A percentile compares a stretch with the other conserved stretches of the same genome.
phyloP scores from a whole-genome alignment of 2,888 invertebrate genomes.

The Thymelicus lineola region DNA sequence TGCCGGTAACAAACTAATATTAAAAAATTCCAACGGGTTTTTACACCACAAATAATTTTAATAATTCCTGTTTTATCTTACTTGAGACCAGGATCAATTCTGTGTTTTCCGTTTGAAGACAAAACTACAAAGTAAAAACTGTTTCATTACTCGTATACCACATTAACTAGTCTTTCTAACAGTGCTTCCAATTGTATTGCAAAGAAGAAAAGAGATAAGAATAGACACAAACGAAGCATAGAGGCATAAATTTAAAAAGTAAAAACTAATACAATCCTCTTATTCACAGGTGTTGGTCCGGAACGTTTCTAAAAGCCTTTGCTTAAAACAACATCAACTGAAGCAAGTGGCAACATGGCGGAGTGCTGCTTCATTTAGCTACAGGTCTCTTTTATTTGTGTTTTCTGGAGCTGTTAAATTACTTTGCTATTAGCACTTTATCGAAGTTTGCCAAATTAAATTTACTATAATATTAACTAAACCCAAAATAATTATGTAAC shows the following conservation, averaged over 20 bases:
- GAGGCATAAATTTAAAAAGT: neutral
- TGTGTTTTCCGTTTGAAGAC: no score
- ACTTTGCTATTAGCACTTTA: constrained; percentile 14
- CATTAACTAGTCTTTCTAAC: no score
- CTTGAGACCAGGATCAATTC: no score
- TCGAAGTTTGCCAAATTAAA: neutral
- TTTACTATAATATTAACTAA: neutral
- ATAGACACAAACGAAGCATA: neutral
- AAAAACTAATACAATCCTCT: neutral
- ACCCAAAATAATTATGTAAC: no score
- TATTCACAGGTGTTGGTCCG: neutral
- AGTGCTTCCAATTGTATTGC: no score
- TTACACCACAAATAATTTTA: no score
- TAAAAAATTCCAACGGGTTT: no score
- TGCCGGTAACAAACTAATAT: no score
- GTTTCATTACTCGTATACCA: no score
- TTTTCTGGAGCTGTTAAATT: constrained; percentile 18
- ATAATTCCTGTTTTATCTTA: no score
- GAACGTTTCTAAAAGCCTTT: neutral
- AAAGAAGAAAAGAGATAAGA: no score
- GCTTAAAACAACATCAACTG: constrained; percentile 6
- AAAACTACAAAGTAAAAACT: no score
- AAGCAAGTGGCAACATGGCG: neutral
- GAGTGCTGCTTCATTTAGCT: constrained; percentile 16
- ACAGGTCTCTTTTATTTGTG: constrained; percentile 24